These are phyloP conservation scores for Cyphomyrmex costatus DNA, from an alignment of 1,140 invertebrate genomes.

Conservation along the genomic window DNA sequence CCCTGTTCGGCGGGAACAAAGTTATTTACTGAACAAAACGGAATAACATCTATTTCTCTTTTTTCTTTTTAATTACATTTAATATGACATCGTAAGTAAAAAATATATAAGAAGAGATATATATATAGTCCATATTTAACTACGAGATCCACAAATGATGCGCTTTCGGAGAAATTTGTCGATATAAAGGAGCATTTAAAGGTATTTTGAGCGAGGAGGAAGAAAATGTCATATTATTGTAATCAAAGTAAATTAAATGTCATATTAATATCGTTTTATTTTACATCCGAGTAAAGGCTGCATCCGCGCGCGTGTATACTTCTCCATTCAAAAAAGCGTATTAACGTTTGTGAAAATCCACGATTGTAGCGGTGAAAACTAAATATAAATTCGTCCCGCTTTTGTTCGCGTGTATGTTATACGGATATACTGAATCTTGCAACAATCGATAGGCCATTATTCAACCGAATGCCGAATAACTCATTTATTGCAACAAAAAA, in stretches of 20 bases:
- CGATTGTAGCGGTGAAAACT: slow-evolving; percentile 26
- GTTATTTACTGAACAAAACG: neutral
- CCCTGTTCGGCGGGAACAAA: neutral
- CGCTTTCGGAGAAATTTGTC: neutral
- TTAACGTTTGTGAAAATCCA: slow-evolving; percentile 7
- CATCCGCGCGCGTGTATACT: neutral
- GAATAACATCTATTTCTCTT: neutral
- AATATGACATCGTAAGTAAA: neutral
- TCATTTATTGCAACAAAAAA: slow-evolving; percentile 31
- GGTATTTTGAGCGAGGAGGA: neutral
- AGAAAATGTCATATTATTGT: neutral
- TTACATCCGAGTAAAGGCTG: neutral
- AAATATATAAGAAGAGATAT: neutral
- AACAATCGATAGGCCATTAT: slow-evolving; percentile 36
- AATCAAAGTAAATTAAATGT: slow-evolving; percentile 9
- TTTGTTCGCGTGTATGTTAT: slow-evolving; percentile 39
- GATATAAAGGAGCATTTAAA: neutral
- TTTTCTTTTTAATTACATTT: neutral
- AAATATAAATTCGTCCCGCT: slow-evolving; percentile 40
- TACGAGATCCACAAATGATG: neutral
- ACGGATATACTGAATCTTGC: slow-evolving; percentile 43
- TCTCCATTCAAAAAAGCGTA: slow-evolving; percentile 25
- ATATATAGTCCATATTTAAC: neutral
- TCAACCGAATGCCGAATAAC: slow-evolving; percentile 46
- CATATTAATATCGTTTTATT: neutral